Percentiles rank a stretch among this genome's conserved stretches.
phyloP scores from a whole-genome alignment of 2,888 invertebrate genomes.

The Exocentrus adspersus region DNA sequence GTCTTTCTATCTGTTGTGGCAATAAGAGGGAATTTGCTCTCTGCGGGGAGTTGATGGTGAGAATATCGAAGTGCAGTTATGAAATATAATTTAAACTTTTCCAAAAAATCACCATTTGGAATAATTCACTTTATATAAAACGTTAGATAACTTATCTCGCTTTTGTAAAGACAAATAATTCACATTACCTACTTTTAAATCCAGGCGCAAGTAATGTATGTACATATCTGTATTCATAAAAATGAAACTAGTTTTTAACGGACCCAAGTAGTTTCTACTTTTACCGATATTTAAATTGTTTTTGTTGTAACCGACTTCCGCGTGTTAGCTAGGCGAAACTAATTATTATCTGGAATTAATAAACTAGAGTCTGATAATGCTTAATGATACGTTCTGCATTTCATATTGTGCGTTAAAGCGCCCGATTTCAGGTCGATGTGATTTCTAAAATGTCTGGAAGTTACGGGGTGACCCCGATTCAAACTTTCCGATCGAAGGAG shows the following conservation, averaged over 20 bases:
- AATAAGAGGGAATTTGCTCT: too few relatives aligned
- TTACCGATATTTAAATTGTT: constrained; percentile 13
- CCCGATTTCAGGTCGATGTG: not conserved
- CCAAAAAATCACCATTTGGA: too few relatives aligned
- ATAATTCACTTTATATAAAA: too few relatives aligned
- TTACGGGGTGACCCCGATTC: not conserved
- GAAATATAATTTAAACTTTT: too few relatives aligned
- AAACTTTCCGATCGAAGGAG: too few relatives aligned
- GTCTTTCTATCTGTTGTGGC: too few relatives aligned
- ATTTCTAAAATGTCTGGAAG: not conserved
- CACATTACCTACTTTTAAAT: not conserved
- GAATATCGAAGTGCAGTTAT: too few relatives aligned
- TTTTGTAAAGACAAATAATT: not conserved
- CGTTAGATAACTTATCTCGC: too few relatives aligned
- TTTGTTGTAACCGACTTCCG: constrained; percentile 10
- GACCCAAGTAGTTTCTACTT: constrained; percentile 13
- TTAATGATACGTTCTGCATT: not conserved
- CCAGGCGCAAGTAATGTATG: too few relatives aligned
- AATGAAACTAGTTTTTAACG: constrained; percentile 17
- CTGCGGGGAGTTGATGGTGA: too few relatives aligned
- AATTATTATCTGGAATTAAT: constrained; percentile 14
- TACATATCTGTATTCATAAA: constrained; percentile 1
- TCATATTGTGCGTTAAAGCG: not conserved
- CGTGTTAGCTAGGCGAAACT: constrained; percentile 14
- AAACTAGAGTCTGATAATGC: constrained; percentile 7